Evolutionary conservation across 2,888 invertebrate genomes (phyloP).

Genomic region (Herminia tarsipennalis): DNA sequence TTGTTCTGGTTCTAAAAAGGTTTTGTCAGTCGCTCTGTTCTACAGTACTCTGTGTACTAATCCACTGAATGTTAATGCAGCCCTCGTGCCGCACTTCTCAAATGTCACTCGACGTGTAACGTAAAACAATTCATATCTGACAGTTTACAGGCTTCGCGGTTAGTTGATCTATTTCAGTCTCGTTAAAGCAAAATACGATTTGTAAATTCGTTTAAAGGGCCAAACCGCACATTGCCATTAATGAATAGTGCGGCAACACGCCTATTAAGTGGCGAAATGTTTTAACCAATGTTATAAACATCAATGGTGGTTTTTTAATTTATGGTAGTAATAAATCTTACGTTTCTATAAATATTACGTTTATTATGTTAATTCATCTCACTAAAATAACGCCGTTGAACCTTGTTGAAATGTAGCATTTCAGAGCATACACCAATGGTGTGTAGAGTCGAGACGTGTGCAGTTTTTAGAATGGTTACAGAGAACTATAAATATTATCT

Average conservation of each 20-base stretch:
- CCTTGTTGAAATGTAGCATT: slow-evolving; percentile 38
- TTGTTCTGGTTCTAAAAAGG: slow-evolving; percentile 33
- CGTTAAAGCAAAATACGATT: slow-evolving; percentile 10
- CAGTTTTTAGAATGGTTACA: slow-evolving; percentile 74
- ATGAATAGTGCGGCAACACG: too few species aligned
- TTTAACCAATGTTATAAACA: slow-evolving; percentile 26
- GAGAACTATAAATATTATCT: slow-evolving; percentile 78
- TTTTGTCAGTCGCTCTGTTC: slow-evolving; percentile 12
- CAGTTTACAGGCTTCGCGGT: slow-evolving; percentile 44
- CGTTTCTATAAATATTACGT: slow-evolving; percentile 43
- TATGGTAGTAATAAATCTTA: slow-evolving; percentile 39
- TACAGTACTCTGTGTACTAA: slow-evolving; percentile 25
- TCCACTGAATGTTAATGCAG: slow-evolving; percentile 39
- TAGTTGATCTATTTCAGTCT: slow-evolving; percentile 23
- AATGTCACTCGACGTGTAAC: slow-evolving; percentile 39
- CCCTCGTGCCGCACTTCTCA: slow-evolving; percentile 32
- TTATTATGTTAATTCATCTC: slow-evolving; percentile 41
- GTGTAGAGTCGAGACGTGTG: slow-evolving; percentile 58
- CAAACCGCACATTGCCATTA: too few species aligned
- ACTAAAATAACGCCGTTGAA: slow-evolving; percentile 38
- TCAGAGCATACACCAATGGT: slow-evolving; percentile 41
- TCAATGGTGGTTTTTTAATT: slow-evolving; percentile 32
- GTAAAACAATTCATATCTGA: slow-evolving; percentile 29
- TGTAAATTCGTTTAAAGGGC: too few species aligned
- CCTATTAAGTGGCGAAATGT: slow-evolving; percentile 17